Evolutionary conservation across 1,140 invertebrate genomes (phyloP), one percentile per base, ranked within the genome.

Genomic region (Drosophila asahinai): DNA sequence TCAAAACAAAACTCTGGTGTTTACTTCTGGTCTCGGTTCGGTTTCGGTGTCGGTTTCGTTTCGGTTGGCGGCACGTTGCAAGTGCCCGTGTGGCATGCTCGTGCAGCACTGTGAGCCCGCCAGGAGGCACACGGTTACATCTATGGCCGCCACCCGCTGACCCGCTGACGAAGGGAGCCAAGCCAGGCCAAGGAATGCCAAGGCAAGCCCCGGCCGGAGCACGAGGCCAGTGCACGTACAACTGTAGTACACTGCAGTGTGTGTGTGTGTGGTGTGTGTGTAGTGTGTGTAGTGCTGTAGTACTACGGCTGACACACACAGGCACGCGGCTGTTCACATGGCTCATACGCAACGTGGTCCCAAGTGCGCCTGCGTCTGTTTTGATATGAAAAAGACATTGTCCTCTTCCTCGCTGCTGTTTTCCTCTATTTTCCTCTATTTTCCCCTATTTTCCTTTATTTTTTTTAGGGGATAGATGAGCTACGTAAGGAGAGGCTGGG

Each of bases 321-420:
- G 6, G 38, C 42, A 47, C 36, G 54, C 12, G 19, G n/a, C 58
- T 19, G 57, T 42, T n/a, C 55, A 59, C 38, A 74, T 73, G 54
- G 45, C 67, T 33, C 55, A 60, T 73, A 74, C 71, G 47, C 71
- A 73, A 73, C 71, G 71, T 73, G 68, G 57, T 0, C 55, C n/a
- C n/a, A 5, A 61, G 19, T 74, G 71, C 71, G 71, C 71, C 55
- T 74, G 71, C 71, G 71, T 73, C 71, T 74, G 57, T 73, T 74
- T 74, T 74, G 71, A 74, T 73, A 52, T 45, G 58, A 58, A 74
- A 60, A 72, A 73, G 68, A 74, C 71, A 74, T 73, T 73, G 70
- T 72, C 70, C 68, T 73, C 47, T 22, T 73, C 47, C 22, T 52
- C 22, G 70, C 19, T 38, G 27, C 8, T 8, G 58, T 33, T 61